These are phyloP conservation scores for Hydraecia micacea DNA, from an alignment of 2,888 invertebrate species.

Conservation along the genomic window DNA sequence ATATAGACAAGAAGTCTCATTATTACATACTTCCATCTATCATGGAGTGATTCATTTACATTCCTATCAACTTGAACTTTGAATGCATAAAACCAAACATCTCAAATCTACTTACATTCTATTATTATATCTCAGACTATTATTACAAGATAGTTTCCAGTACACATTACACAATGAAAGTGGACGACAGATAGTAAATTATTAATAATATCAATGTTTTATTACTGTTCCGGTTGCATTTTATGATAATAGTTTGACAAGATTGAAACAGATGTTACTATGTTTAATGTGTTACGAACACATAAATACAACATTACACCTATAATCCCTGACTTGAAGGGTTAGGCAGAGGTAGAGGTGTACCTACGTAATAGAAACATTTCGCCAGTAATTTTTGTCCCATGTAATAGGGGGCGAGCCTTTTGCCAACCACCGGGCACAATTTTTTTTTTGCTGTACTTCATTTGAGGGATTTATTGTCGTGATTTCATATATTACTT, in stretches of 20 bases:
- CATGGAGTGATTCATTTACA: not conserved
- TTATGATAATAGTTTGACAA: slow-evolving; percentile 13
- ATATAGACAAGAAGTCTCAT: not conserved
- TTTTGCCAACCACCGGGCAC: no score
- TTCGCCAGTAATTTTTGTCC: no score
- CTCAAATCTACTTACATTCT: slow-evolving; percentile 15
- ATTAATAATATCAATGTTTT: slow-evolving; percentile 22
- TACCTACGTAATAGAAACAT: no score
- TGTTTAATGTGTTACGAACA: not conserved
- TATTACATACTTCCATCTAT: not conserved
- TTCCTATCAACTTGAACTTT: slow-evolving; percentile 29
- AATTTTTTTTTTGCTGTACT: no score
- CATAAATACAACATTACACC: no score
- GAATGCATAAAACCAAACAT: not conserved
- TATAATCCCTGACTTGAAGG: no score
- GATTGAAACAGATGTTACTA: slow-evolving; percentile 12
- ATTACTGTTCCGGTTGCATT: slow-evolving; percentile 17
- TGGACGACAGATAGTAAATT: slow-evolving; percentile 25
- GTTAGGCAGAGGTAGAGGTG: no score
- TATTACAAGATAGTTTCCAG: slow-evolving; percentile 28
- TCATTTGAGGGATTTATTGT: no score
- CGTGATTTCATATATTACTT: no score
- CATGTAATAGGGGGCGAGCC: no score
- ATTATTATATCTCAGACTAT: slow-evolving; percentile 9
- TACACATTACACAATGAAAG: slow-evolving; percentile 51